Evolutionary conservation across 2,113 vertebrate genomes (phyloP).

Genomic region (Smithornis capensis): DNA sequence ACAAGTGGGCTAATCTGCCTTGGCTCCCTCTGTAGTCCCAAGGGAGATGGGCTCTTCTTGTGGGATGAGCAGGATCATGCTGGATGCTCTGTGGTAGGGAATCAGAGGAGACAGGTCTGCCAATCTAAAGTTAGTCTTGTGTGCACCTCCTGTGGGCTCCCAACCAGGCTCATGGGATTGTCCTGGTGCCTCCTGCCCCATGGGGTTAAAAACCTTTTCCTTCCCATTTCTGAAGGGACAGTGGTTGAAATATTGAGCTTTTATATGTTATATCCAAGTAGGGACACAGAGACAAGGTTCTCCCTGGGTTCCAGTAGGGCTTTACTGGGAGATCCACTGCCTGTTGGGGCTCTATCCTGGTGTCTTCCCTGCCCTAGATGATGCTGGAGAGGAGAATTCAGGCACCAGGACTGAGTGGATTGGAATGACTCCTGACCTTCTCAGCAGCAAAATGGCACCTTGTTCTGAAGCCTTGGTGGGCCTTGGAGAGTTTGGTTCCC

Average conservation of each 20-base stretch:
- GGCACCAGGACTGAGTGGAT: rapidly evolving
- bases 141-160: neutral
- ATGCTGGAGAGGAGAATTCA: neutral
- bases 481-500: neutral
- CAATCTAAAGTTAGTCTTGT: neutral
- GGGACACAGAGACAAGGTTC: neutral
- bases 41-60: neutral
- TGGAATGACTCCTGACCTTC: neutral
- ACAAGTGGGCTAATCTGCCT: neutral
- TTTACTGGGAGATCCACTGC: neutral
- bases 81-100: neutral
- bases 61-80: neutral
- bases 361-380: neutral
- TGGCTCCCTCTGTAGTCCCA: neutral
- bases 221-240: neutral
- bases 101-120: neutral
- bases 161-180: neutral
- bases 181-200: neutral
- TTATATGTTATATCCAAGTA: neutral
- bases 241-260: neutral
- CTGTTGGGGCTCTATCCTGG: neutral
- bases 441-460: neutral
- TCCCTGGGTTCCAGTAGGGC: neutral
- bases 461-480: neutral
- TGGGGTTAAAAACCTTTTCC: neutral